A percentile compares a stretch with the other conserved stretches of the same genome.
These are phyloP conservation scores for Leucoma salicis DNA, from an alignment of 2,888 invertebrate genomes.

Conservation along the genomic window DNA sequence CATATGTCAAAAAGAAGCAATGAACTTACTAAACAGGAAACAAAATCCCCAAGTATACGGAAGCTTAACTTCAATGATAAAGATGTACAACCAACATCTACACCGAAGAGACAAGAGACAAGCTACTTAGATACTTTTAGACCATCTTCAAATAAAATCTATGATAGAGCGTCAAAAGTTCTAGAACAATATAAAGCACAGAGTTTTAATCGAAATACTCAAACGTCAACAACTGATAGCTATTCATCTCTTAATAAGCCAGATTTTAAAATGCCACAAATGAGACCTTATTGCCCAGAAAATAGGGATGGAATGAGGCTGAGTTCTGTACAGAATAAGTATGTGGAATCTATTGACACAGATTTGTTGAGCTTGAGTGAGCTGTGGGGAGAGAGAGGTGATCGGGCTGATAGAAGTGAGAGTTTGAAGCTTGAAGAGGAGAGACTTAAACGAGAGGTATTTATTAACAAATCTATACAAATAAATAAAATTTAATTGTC, in stretches of 20 bases:
- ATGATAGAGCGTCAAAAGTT: constrained; percentile 68
- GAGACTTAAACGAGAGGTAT: constrained; percentile 87
- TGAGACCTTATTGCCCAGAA: constrained; percentile 57
- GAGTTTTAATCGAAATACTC: constrained; percentile 46
- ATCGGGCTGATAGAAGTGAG: constrained; percentile 54
- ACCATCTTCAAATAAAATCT: constrained; percentile 71
- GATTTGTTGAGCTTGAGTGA: constrained; percentile 83
- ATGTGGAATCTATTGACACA: constrained; percentile 66
- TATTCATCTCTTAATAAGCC: constrained; percentile 54
- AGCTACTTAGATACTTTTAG: constrained; percentile 52
- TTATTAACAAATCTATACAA: constrained; percentile 27
- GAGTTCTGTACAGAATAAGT: constrained; percentile 47
- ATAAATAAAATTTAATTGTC: no score
- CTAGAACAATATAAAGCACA: constrained; percentile 69
- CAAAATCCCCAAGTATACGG: constrained; percentile 57
- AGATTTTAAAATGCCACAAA: constrained; percentile 69
- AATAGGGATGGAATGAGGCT: constrained; percentile 47
- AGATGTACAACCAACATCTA: constrained; percentile 71
- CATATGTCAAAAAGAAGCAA: constrained; percentile 23
- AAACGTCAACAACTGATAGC: constrained; percentile 45
- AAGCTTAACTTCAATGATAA: constrained; percentile 66
- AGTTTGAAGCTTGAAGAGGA: constrained; percentile 87
- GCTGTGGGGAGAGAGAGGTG: constrained; percentile 82
- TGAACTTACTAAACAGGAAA: constrained; percentile 26
- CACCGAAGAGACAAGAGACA: constrained; percentile 55